Conservation (phyloP, 2,113 vertebrate genomes). For the Phylloscopus trochiloides region DNA sequence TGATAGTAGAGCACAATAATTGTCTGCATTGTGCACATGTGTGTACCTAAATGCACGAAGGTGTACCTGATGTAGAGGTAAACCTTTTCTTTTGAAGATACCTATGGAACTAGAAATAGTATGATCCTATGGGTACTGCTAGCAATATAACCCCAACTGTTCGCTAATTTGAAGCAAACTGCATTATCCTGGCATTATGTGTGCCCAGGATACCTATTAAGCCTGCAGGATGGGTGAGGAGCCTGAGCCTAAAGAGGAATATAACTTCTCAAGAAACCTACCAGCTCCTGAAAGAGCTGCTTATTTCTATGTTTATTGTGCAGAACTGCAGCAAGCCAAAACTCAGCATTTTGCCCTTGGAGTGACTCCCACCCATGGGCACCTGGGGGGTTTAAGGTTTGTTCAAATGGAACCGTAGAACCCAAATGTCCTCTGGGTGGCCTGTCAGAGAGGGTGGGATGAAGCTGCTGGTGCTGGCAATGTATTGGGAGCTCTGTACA, state of each 20-base stretch:
- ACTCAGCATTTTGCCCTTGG: background rate
- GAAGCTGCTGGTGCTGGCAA: background rate
- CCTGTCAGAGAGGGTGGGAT: background rate
- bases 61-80: background rate
- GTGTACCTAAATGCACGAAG: background rate
- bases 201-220: background rate
- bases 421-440: background rate
- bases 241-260: background rate
- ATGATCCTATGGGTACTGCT: background rate
- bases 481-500: rapidly evolving
- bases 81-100: background rate
- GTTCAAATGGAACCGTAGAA: background rate
- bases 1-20: background rate
- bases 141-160: background rate
- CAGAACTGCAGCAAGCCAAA: background rate
- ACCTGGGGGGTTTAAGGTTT: background rate
- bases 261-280: background rate
- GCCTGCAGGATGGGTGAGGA: background rate
- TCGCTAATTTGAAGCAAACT: background rate
- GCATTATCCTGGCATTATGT: background rate
- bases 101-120: background rate
- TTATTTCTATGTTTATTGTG: background rate
- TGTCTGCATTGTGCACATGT: rapidly evolving
- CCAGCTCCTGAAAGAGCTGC: background rate
- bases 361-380: background rate